Evolutionary conservation across 2,113 vertebrate species (phyloP).

Genomic region (Urocolius indicus): DNA sequence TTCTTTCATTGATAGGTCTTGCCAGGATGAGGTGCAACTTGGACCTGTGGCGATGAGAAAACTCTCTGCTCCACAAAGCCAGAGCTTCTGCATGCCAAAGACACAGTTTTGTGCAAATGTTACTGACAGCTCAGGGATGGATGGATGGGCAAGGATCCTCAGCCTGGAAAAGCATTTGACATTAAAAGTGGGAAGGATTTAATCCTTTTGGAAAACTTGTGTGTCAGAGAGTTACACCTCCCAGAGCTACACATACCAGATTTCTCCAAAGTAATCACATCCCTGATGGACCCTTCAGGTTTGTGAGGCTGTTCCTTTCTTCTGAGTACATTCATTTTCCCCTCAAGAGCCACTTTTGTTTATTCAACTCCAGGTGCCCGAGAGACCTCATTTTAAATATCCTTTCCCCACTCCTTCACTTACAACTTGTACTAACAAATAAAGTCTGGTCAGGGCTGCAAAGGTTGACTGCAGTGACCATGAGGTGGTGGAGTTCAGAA

Average conservation of each 20-base stretch:
- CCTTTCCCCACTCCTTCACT: neutral
- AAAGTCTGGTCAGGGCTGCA: too few relatives aligned
- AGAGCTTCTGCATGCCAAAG: neutral
- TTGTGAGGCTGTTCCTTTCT: neutral
- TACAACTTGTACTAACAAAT: neutral
- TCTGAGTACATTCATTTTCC: neutral
- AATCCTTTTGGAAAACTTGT: neutral
- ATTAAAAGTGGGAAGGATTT: neutral
- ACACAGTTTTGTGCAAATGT: fast-evolving
- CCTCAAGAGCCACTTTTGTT: neutral
- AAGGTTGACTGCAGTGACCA: too few relatives aligned
- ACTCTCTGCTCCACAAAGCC: neutral
- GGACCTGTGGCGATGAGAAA: neutral
- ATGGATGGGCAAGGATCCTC: neutral
- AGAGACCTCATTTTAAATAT: neutral
- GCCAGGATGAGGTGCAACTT: neutral
- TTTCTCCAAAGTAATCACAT: neutral
- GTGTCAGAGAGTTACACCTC: neutral
- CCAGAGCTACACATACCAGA: neutral
- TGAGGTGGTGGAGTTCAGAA: too few relatives aligned
- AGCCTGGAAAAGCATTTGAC: neutral
- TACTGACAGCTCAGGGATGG: neutral
- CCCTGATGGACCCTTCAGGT: neutral
- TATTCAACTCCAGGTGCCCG: neutral
- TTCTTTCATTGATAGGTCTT: fast-evolving